These are phyloP conservation scores for Atopsyche davidsoni DNA, from an alignment of 1,140 invertebrate genomes.

Conservation along the genomic window DNA sequence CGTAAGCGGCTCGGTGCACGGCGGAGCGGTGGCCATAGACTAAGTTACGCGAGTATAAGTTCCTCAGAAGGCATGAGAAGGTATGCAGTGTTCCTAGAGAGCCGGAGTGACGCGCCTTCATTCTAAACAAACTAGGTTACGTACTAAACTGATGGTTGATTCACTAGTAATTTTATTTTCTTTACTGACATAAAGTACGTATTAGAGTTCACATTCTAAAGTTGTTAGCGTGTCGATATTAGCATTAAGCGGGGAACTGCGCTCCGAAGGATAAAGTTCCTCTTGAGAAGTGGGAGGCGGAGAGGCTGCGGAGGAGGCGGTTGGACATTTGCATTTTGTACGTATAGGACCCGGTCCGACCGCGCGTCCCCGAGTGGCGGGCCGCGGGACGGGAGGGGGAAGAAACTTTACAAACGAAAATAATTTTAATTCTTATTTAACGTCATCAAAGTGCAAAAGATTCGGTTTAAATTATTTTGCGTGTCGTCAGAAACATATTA, in stretches of 20 bases:
- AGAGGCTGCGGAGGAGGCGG: slow-evolving; percentile 19
- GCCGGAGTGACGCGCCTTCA: slow-evolving; percentile 22
- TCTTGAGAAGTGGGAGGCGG: slow-evolving; percentile 25
- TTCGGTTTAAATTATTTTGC: slow-evolving; percentile 52
- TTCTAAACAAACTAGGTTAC: slow-evolving; percentile 30
- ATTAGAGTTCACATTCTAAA: slow-evolving; percentile 26
- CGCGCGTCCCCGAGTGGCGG: background rate
- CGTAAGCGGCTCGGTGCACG: background rate
- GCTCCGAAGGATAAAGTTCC: slow-evolving; percentile 28
- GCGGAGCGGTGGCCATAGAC: slow-evolving; percentile 28
- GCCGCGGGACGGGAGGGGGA: background rate
- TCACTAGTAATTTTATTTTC: slow-evolving; percentile 29
- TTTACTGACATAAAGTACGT: slow-evolving; percentile 27
- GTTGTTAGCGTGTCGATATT: slow-evolving; percentile 29
- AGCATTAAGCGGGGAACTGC: slow-evolving; percentile 14
- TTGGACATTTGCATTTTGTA: slow-evolving; percentile 29
- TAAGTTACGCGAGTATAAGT: slow-evolving; percentile 28
- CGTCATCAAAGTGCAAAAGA: slow-evolving; percentile 44
- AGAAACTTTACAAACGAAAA: slow-evolving; percentile 24
- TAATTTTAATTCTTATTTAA: slow-evolving; percentile 29
- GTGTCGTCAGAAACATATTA: slow-evolving; percentile 48
- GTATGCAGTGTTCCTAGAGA: slow-evolving; percentile 27
- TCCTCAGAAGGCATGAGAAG: slow-evolving; percentile 29
- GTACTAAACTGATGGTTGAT: slow-evolving; percentile 22
- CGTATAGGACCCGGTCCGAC: slow-evolving; percentile 9